phyloP scores from a whole-genome alignment of 2,113 vertebrate species.

The Leptobrachium ailaonicum region DNA sequence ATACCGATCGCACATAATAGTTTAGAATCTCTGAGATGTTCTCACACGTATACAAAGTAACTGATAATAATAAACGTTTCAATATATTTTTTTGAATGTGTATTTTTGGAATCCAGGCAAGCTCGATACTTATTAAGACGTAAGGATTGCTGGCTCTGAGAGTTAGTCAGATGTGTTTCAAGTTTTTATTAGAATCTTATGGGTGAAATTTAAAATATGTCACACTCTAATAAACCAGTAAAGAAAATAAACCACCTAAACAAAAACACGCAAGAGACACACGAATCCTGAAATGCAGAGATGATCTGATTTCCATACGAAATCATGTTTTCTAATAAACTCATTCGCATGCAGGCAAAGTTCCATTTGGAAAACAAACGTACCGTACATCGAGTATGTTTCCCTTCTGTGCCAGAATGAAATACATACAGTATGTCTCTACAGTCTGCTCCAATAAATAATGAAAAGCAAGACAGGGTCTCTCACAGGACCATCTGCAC shows the following conservation, averaged over 20 bases:
- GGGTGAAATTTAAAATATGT: not conserved
- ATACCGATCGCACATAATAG: no score
- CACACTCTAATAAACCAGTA: slow-evolving; percentile 10
- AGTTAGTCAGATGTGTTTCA: not conserved
- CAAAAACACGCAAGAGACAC: not conserved
- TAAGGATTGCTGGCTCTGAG: no score
- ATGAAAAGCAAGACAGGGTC: slow-evolving; percentile 11
- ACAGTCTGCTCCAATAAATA: slow-evolving; percentile 29
- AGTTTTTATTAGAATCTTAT: not conserved
- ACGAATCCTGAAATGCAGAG: no score
- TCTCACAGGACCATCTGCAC: slow-evolving; percentile 29
- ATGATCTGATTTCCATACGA: slow-evolving; percentile 33
- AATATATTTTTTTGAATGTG: no score
- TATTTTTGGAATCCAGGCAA: no score
- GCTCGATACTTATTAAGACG: no score
- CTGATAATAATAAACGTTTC: no score
- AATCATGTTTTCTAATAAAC: slow-evolving; percentile 42
- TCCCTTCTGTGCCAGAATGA: slow-evolving; percentile 18
- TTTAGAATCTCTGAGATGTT: no score
- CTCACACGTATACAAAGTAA: no score
- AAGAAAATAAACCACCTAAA: not conserved
- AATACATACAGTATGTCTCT: slow-evolving; percentile 35
- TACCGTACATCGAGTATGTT: slow-evolving; percentile 12
- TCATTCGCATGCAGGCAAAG: slow-evolving; percentile 37
- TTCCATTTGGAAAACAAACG: slow-evolving; percentile 32